A percentile compares a stretch with the other conserved stretches of the same genome.
These are phyloP conservation scores for Kryptopterus vitreolus DNA, from an alignment of 2,797 vertebrate genomes.

Conservation along the genomic window DNA sequence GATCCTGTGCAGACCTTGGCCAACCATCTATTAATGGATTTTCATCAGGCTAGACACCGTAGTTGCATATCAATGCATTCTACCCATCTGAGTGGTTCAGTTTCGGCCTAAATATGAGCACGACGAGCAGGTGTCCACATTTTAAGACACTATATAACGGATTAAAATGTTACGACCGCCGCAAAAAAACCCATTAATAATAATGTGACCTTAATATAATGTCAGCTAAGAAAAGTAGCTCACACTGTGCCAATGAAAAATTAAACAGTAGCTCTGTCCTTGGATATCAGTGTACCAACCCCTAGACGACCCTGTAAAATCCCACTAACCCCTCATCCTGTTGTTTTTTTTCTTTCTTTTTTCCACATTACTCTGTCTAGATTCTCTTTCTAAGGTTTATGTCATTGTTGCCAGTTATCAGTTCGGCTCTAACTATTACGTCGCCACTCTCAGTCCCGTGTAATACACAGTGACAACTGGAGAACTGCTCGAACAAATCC, in stretches of 20 bases:
- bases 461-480: conserved; percentile 26
- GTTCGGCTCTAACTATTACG: conserved; percentile 5
- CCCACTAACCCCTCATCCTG: not conserved
- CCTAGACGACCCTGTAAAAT: not conserved
- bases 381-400: not conserved
- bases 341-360: too few species aligned
- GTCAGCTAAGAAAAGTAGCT: not conserved
- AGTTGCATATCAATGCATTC: not conserved
- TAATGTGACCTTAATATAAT: not conserved
- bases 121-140: not conserved
- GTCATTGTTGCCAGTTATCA: not conserved
- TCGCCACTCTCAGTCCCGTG: not conserved
- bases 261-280: not conserved
- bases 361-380: not conserved
- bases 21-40: not conserved
- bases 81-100: not conserved
- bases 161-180: not conserved
- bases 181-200: conserved; percentile 1
- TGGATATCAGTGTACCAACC: not conserved
- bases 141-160: not conserved
- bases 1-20: too few species aligned
- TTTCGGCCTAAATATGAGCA: not conserved
- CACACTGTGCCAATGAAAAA: not conserved
- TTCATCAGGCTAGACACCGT: too few species aligned
- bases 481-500: conserved; percentile 21